These are phyloP conservation scores for Callyntrura sp. DNA, from an alignment of 2,888 invertebrate genomes.

Conservation along the genomic window DNA sequence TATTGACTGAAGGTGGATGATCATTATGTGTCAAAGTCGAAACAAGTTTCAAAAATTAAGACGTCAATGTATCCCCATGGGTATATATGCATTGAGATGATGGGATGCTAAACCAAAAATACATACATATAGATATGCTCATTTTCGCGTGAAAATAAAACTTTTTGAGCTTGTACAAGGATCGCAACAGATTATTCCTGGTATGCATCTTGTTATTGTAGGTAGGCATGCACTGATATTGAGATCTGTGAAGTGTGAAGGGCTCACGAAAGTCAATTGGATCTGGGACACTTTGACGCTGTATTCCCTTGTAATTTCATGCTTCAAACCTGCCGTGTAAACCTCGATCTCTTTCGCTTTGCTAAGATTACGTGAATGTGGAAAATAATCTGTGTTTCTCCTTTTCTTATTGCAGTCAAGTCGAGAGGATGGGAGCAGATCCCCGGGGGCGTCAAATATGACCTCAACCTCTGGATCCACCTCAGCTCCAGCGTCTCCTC, in stretches of 20 bases:
- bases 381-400: background rate
- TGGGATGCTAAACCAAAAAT: slow-evolving; percentile 3
- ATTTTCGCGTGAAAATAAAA: background rate
- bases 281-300: background rate
- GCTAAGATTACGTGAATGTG: no score
- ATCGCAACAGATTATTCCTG: background rate
- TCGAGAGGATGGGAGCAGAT: slow-evolving; percentile 85
- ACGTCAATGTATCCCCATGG: background rate
- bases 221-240: background rate
- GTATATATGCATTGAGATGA: no score
- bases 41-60: slow-evolving; percentile 37
- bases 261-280: background rate
- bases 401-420: slow-evolving; percentile 85
- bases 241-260: slow-evolving; percentile 9
- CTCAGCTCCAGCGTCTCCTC: slow-evolving; percentile 84
- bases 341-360: background rate
- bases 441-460: slow-evolving; percentile 87
- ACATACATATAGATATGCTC: background rate
- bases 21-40: slow-evolving; percentile 7
- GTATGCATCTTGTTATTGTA: background rate
- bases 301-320: background rate
- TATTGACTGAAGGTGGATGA: background rate
- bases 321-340: background rate
- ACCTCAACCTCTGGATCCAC: slow-evolving; percentile 86
- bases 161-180: background rate